These are phyloP conservation scores for Lasioglossum malachurum DNA, from an alignment of 2,888 invertebrate genomes.

Conservation along the genomic window DNA sequence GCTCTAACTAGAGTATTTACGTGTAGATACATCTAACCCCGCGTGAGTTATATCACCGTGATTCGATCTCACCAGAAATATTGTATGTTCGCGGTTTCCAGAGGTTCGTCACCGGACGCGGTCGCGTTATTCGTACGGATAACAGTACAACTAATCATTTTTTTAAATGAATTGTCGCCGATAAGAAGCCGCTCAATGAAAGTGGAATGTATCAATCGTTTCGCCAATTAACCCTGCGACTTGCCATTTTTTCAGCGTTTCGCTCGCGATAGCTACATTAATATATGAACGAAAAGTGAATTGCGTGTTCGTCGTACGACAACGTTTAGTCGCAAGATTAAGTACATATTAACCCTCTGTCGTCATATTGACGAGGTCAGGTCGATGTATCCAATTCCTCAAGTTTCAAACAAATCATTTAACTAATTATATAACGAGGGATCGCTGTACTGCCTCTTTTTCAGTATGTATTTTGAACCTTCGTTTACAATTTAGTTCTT, in stretches of 20 bases:
- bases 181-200: neutral
- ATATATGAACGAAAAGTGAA: neutral
- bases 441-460: neutral
- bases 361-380: neutral
- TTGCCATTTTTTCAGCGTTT: neutral
- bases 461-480: neutral
- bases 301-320: neutral
- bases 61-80: slow-evolving; percentile 25
- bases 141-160: neutral
- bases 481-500: neutral
- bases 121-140: neutral
- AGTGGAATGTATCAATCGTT: neutral
- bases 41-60: slow-evolving; percentile 21
- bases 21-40: slow-evolving; percentile 33
- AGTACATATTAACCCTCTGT: neutral
- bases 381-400: neutral
- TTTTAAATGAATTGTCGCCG: neutral
- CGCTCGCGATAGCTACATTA: neutral
- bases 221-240: neutral
- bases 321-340: neutral
- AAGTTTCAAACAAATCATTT: neutral
- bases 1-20: slow-evolving; percentile 57
- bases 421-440: neutral
- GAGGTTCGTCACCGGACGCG: neutral
- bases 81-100: neutral